Percentiles rank a stretch among this genome's conserved stretches.
These are phyloP conservation scores for Epistrophe eligans DNA, from an alignment of 2,888 invertebrate species.

Conservation along the genomic window DNA sequence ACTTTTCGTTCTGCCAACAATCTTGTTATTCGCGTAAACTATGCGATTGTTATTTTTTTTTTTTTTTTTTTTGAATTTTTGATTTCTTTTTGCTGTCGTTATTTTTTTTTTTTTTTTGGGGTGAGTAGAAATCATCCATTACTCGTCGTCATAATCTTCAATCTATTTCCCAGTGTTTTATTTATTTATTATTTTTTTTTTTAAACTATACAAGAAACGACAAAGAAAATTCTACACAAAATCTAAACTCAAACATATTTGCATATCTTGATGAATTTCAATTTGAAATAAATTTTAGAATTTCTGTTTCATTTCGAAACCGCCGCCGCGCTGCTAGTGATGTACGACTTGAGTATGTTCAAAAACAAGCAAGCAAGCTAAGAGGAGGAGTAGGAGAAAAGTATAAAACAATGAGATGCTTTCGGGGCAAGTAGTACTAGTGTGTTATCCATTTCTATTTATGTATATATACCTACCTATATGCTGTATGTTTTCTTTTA, in stretches of 20 bases:
- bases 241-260: conserved; percentile 41
- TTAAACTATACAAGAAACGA: conserved; percentile 6
- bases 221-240: conserved; percentile 22
- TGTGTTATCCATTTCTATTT: not conserved
- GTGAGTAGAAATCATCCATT: conserved; percentile 21
- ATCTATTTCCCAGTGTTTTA: conserved; percentile 4
- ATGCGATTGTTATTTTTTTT: conserved; percentile 19
- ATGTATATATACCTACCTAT: too few species aligned
- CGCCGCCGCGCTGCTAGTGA: conserved; percentile 26
- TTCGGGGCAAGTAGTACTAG: conserved; percentile 20
- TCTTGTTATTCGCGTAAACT: conserved; percentile 25
- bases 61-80: not conserved
- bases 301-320: conserved; percentile 47
- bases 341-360: conserved; percentile 8
- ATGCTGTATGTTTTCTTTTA: not conserved
- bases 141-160: conserved; percentile 30
- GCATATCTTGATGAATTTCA: conserved; percentile 61
- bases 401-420: conserved; percentile 32
- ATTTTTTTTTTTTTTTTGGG: not conserved
- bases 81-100: not conserved
- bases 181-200: not conserved
- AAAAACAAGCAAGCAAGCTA: not conserved
- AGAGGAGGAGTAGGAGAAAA: not conserved
- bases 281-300: conserved; percentile 66
- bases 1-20: conserved; percentile 2